phyloP scores from a whole-genome alignment of 2,797 vertebrate species.

The Austrolebias charrua region DNA sequence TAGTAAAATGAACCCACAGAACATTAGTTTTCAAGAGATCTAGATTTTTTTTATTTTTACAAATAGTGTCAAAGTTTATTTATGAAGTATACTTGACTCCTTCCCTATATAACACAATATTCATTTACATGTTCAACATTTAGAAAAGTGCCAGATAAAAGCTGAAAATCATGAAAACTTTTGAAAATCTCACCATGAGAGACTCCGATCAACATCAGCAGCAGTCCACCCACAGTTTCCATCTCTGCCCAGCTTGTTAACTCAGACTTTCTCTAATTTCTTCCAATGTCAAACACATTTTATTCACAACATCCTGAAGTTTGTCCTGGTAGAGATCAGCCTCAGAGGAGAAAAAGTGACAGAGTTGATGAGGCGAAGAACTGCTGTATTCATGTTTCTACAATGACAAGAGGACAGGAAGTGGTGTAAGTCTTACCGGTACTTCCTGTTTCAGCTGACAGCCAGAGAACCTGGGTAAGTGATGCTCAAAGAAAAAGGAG shows the following conservation, averaged over 20 bases:
- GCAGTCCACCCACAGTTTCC: slow-evolving; percentile 4
- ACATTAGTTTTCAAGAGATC: no score
- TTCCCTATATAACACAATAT: not conserved
- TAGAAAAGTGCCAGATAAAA: not conserved
- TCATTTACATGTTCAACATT: not conserved
- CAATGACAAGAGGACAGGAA: not conserved
- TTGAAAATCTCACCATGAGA: slow-evolving; percentile 3
- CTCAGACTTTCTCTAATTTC: not conserved
- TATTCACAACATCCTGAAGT: not conserved
- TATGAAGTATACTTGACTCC: not conserved
- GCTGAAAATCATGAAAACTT: not conserved
- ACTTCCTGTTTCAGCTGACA: not conserved
- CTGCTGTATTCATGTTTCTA: not conserved
- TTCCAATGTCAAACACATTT: not conserved
- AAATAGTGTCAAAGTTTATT: no score
- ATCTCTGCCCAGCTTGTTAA: not conserved
- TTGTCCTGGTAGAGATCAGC: no score
- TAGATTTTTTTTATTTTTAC: no score
- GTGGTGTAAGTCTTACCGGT: not conserved
- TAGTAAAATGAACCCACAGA: no score
- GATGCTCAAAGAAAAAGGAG: not conserved
- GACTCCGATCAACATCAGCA: slow-evolving; percentile 1
- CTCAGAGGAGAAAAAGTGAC: not conserved
- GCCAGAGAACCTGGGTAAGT: not conserved
- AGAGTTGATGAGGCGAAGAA: not conserved